Conservation (phyloP, 2,888 invertebrate species). For the Sinotaia quadrata region DNA sequence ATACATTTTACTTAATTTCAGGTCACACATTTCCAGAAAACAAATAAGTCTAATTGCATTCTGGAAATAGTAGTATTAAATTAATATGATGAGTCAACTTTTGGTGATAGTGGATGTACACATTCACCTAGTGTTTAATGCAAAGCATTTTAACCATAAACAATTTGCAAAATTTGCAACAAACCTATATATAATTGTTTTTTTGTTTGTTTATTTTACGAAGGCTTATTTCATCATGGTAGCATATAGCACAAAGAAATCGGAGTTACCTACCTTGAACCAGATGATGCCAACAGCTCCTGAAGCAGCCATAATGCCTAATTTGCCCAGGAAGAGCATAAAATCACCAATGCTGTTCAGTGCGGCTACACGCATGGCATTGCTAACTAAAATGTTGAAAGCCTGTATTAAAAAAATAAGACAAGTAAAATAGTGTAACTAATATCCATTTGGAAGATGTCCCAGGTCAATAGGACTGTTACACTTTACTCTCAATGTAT, state of each 20-base stretch:
- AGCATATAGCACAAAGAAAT: neutral
- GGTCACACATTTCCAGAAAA: too few species aligned
- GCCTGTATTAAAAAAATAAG: slow-evolving; percentile 77
- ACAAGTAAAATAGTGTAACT: neutral
- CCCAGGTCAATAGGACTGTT: too few species aligned
- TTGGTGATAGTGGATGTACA: too few species aligned
- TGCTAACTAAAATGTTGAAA: slow-evolving; percentile 81
- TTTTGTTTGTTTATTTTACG: neutral
- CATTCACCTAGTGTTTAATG: too few species aligned
- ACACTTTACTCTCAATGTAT: too few species aligned
- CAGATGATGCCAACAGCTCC: slow-evolving; percentile 83
- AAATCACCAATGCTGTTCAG: slow-evolving; percentile 95
- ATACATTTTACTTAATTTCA: too few species aligned
- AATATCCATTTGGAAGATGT: neutral
- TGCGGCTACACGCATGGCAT: slow-evolving; percentile 87
- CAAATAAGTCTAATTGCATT: too few species aligned
- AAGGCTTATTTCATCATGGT: neutral
- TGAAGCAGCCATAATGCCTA: slow-evolving; percentile 85
- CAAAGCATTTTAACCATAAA: too few species aligned
- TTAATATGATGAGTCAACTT: too few species aligned
- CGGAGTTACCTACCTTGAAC: slow-evolving; percentile 63
- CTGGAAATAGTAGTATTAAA: too few species aligned
- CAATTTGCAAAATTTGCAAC: too few species aligned
- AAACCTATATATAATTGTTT: neutral
- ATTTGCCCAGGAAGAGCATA: slow-evolving; percentile 89